Conservation (phyloP, 2,888 invertebrate genomes). For the Temnothorax ravouxi region DNA sequence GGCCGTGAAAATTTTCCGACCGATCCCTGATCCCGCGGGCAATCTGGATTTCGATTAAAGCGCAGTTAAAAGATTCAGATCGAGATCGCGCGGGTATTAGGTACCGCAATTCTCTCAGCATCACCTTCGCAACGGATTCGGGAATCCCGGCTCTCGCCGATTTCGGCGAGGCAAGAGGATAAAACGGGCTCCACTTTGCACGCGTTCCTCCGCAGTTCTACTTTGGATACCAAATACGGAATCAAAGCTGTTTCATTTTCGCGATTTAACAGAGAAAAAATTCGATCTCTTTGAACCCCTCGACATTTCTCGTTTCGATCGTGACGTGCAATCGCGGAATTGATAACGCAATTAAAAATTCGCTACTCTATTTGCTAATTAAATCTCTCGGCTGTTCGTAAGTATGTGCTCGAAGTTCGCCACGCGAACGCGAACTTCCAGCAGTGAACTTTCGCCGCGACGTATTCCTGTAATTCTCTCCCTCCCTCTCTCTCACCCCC, state of each 20-base stretch:
- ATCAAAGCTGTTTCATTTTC: neutral
- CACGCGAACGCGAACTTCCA: conserved; percentile 44
- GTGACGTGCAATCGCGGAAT: conserved; percentile 31
- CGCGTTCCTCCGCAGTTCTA: neutral
- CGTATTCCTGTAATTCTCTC: conserved; percentile 30
- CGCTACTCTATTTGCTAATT: conserved; percentile 61
- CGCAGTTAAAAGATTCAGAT: neutral
- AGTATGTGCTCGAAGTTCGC: conserved; percentile 70
- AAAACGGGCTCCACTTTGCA: neutral
- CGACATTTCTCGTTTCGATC: neutral
- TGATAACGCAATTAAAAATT: conserved; percentile 65
- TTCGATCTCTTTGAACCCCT: neutral
- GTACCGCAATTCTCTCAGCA: neutral
- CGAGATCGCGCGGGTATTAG: neutral
- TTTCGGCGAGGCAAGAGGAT: neutral
- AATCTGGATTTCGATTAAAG: conserved; percentile 1
- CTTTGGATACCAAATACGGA: neutral
- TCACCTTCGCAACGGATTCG: neutral
- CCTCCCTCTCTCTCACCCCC: neutral
- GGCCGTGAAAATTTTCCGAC: conserved; percentile 46
- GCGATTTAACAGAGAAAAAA: neutral
- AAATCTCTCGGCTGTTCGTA: conserved; percentile 68
- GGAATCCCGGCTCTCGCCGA: too few species aligned
- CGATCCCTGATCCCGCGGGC: neutral
- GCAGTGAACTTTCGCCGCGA: conserved; percentile 63